These are phyloP conservation scores for Thysanoteuthis rhombus DNA, from an alignment of 2,888 invertebrate genomes.

Conservation along the genomic window DNA sequence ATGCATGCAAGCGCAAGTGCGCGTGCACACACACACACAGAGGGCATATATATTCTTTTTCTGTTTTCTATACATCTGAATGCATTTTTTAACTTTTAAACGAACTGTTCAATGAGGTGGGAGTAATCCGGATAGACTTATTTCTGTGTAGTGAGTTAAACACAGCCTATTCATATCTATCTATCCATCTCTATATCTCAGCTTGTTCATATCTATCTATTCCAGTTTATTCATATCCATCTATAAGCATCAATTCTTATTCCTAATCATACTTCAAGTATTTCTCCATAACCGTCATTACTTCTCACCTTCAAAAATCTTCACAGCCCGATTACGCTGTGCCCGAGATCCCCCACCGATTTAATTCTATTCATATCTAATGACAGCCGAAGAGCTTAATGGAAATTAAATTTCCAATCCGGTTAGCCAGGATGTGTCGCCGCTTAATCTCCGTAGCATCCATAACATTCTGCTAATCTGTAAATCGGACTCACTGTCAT, in stretches of 20 bases:
- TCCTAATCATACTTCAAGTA: neutral
- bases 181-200: neutral
- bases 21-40: too few relatives aligned
- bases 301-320: neutral
- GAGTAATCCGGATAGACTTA: too few relatives aligned
- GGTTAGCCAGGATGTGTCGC: neutral
- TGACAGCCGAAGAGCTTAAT: neutral
- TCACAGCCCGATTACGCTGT: too few relatives aligned
- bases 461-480: neutral
- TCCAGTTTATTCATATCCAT: neutral
- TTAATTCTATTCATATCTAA: neutral
- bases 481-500: neutral
- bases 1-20: too few relatives aligned
- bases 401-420: neutral
- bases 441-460: neutral
- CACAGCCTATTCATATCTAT: too few relatives aligned
- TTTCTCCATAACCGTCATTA: neutral
- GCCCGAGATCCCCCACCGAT: too few relatives aligned
- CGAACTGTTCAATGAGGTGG: too few relatives aligned
- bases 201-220: neutral
- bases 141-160: too few relatives aligned
- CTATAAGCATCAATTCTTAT: neutral
- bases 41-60: too few relatives aligned
- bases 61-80: too few relatives aligned
- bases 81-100: too few relatives aligned